Base-by-base conservation (phyloP, 1,140 invertebrate species). In the Holcopasites calliopsidis region DNA sequence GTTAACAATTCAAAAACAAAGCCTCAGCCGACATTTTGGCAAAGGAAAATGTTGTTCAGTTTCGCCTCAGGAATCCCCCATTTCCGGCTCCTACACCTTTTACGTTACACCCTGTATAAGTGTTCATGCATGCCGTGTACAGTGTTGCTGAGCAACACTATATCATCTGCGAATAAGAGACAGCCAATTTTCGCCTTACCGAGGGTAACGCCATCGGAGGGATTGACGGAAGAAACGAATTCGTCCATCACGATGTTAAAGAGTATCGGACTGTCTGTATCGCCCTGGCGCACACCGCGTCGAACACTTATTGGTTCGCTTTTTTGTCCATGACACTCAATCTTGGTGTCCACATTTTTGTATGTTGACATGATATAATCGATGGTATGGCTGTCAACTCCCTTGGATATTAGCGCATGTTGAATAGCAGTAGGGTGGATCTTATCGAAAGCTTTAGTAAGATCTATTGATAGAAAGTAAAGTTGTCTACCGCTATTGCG, bases 191-290 rank as follows among this genome's bases (percentile, higher is more conserved):
- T 38, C 2, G 35, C 18, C 13, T 40, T n/a, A 5, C 35, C 21
- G 3, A 58, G n/a, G 2, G 13, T 1, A 4, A 55, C 16, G 18
- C 54, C 54, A 18, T 31, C 13, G 16, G 28, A 18, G 11, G 54
- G 13, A n/a, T 55, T n/a, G 2, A 55, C 18, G 1, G 28, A 35
- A 2, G 0, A 11, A 0, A 55, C 28, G 3, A 55, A 18, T 44
- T 57, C 31, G n/a, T 57, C 54, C 54, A 57, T 35, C 10, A 57
- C 31, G 28, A 57, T n/a, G 11, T 57, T 57, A 35, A 57, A 57
- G 0, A 57, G 31, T 6, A 57, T 35, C 0, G 28, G 28, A 11
- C 28, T 35, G 28, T 35, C 31, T 1, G 54, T 33, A 5, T 57
- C 54, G 5, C 54, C 54, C 10, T 57, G 54, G 1, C 31, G 13